A percentile compares a stretch with the other conserved stretches of the same genome.
phyloP scores from a whole-genome alignment of 1,140 invertebrate species.

The Ridgeia piscesae region DNA sequence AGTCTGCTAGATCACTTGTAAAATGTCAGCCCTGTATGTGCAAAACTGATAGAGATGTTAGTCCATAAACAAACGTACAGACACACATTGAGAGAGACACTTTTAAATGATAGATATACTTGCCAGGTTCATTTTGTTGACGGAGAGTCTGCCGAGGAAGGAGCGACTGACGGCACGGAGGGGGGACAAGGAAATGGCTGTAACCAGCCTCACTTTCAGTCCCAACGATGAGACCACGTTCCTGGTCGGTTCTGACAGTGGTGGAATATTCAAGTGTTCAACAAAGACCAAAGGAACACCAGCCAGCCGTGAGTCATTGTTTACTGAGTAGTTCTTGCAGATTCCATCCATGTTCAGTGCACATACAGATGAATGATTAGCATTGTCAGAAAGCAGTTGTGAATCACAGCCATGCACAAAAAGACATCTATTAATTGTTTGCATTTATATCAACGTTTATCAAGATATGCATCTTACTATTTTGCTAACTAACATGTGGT shows the following conservation, averaged over 20 bases:
- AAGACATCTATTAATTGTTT: too few species aligned
- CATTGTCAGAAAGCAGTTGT: neutral
- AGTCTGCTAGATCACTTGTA: too few species aligned
- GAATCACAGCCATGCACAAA: too few species aligned
- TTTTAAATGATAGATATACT: constrained; percentile 24
- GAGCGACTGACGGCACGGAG: constrained; percentile 45
- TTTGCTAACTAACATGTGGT: too few species aligned
- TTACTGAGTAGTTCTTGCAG: too few species aligned
- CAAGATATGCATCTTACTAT: too few species aligned
- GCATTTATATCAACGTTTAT: too few species aligned
- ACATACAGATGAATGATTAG: too few species aligned
- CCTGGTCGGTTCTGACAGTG: constrained; percentile 53
- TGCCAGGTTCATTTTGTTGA: constrained; percentile 25
- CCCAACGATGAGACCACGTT: constrained; percentile 50
- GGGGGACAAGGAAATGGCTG: constrained; percentile 50
- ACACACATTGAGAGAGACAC: neutral
- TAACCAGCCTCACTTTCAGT: constrained; percentile 52
- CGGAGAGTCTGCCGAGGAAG: constrained; percentile 43
- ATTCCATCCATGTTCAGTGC: too few species aligned
- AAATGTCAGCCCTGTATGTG: too few species aligned
- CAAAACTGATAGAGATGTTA: neutral
- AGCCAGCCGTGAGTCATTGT: constrained; percentile 46
- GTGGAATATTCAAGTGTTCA: constrained; percentile 54
- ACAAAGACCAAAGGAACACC: constrained; percentile 46
- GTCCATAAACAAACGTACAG: neutral